These are phyloP conservation scores for Vespertilio murinus DNA, from an alignment of 2,797 vertebrate genomes.

Conservation along the genomic window DNA sequence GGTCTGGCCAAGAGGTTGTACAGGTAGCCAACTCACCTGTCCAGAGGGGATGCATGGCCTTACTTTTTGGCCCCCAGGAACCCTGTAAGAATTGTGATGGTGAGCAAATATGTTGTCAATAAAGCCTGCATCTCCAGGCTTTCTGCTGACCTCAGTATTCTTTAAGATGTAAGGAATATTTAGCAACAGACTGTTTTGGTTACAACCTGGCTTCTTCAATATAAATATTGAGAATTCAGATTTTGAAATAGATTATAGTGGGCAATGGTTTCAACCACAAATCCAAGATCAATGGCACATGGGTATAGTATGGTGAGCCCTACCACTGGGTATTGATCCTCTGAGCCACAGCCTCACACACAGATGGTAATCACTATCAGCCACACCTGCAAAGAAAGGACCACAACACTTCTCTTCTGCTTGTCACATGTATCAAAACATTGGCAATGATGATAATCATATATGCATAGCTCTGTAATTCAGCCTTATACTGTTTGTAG, in stretches of 20 bases:
- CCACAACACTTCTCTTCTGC: not conserved
- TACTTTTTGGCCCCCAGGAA: not conserved
- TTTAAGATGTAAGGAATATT: not conserved
- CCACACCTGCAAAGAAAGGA: not conserved
- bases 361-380: not conserved
- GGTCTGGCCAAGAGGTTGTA: not conserved
- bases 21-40: not conserved
- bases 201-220: not conserved
- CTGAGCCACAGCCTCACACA: not conserved
- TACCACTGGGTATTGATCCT: not conserved
- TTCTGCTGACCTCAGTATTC: not conserved
- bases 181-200: not conserved
- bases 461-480: not conserved
- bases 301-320: not conserved
- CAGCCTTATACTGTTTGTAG: not conserved
- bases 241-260: constrained; percentile 13
- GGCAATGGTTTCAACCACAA: constrained; percentile 64
- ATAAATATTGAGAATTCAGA: not conserved
- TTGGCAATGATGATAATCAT: not conserved
- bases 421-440: not conserved
- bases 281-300: constrained; percentile 7
- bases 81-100: not conserved
- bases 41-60: not conserved
- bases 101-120: not conserved
- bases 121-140: not conserved